Evolutionary conservation across 2,113 vertebrate genomes (phyloP).

Genomic region (Crotophaga sulcirostris): DNA sequence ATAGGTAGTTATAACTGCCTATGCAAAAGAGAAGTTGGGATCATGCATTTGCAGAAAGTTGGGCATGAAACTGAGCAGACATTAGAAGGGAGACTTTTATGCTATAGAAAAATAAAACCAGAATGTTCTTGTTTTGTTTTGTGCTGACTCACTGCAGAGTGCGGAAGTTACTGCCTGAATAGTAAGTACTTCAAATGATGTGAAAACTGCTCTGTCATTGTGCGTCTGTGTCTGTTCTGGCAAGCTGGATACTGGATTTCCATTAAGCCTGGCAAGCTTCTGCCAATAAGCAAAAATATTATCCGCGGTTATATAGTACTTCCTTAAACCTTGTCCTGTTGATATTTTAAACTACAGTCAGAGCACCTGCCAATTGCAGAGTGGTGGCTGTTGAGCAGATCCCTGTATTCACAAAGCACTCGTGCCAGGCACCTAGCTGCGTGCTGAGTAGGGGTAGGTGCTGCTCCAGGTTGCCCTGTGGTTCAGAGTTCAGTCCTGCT

Average conservation of each 20-base stretch:
- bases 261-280: neutral
- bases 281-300: neutral
- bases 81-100: neutral
- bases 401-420: neutral
- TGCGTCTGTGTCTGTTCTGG: neutral
- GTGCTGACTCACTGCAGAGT: constrained; percentile 86
- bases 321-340: neutral
- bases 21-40: neutral
- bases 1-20: neutral
- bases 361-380: neutral
- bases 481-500: neutral
- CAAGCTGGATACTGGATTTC: neutral
- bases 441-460: neutral
- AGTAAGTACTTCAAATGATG: constrained; percentile 84
- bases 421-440: neutral
- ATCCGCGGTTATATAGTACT: neutral
- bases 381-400: neutral
- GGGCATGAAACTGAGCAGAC: neutral
- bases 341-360: neutral
- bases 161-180: constrained; percentile 96
- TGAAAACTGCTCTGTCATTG: neutral
- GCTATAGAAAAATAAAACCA: constrained; percentile 35
- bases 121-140: constrained; percentile 75
- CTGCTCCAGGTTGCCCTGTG: neutral
- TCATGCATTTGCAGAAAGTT: neutral